Evolutionary conservation across 2,797 vertebrate species (phyloP), one percentile per base, ranked within the genome.

Genomic region (Lacerta viridis): DNA sequence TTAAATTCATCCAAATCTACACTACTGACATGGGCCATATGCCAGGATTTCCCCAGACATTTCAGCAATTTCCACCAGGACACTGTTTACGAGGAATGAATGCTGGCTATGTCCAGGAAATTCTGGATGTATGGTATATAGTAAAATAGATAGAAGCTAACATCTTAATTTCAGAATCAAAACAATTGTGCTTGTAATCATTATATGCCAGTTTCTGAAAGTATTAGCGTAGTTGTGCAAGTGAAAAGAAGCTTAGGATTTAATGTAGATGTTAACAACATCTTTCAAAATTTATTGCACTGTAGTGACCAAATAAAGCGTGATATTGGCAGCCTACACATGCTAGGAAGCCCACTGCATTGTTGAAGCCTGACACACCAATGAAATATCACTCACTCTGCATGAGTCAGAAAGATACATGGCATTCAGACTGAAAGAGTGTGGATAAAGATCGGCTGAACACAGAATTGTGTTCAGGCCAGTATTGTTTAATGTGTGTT

Each of bases 181-280:
- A 55, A 55, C 50, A 55, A 55, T 15, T 55, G 50, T 15, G 1
- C 13, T 55, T 55, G 50, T 15, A 55, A 55, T 55, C 50, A 55
- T 55, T 55, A 15, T 18, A 84, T 25, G 33, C 92, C 84, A 88
- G 84, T 86, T 93, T 93, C 87, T 66, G 68, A 86, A 92, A 88
- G 88, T 90, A 89, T 89, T 91, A 94, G 90, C 66, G 91, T 90
- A 81, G 84, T 76, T 91, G 87, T 83, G 66, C 84, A 93, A 76
- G 71, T 90, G 91, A 92, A 94, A 93, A 91, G 36, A 66, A 81
- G 50, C 87, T 33, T 92, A 86, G 88, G 94, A 91, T 95, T 95
- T 95, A 95, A 95, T 91, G 93, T 86, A 85, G 84, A 94, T 86
- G 85, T 93, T 95, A 94, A 96, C 94, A 95, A 94, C 87, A 90